phyloP scores from a whole-genome alignment of 92 coral and sea anemone genomes.

The Heliopora coerulea region DNA sequence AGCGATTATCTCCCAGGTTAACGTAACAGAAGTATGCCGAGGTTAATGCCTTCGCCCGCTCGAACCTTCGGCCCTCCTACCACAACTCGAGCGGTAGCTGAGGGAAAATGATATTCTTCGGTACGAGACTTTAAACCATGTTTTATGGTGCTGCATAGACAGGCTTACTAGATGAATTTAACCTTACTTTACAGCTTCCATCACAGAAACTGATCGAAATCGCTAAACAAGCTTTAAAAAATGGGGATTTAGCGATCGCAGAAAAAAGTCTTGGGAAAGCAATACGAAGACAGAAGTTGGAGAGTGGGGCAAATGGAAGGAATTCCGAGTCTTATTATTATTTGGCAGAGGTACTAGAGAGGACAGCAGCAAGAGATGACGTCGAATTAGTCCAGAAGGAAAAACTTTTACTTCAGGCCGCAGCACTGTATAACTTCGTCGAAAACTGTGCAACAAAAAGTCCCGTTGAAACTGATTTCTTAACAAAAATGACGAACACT shows the following conservation, averaged over 20 bases:
- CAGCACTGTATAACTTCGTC: constrained; percentile 11
- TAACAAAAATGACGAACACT: background rate
- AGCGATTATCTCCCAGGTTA: too few species aligned
- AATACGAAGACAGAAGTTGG: constrained; percentile 5
- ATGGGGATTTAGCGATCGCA: constrained; percentile 11
- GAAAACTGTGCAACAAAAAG: background rate
- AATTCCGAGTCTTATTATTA: constrained; percentile 4
- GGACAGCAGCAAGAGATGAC: background rate
- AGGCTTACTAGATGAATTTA: background rate
- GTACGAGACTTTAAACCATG: background rate
- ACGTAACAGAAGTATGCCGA: too few species aligned
- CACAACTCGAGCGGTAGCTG: background rate
- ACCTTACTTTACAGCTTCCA: background rate
- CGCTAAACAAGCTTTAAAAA: constrained; percentile 23
- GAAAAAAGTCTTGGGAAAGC: background rate
- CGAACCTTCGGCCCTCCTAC: background rate
- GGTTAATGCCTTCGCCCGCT: too few species aligned
- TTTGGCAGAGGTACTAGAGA: constrained; percentile 4
- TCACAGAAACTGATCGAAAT: constrained; percentile 3
- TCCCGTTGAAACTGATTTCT: background rate
- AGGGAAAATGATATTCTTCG: background rate
- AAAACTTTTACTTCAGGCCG: constrained; percentile 18
- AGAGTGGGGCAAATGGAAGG: background rate
- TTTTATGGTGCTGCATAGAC: background rate
- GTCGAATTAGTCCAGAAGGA: constrained; percentile 7